A percentile compares a stretch with the other conserved stretches of the same genome.
Evolutionary conservation across 2,113 vertebrate genomes (phyloP).

Genomic region (Phoxinus phoxinus): DNA sequence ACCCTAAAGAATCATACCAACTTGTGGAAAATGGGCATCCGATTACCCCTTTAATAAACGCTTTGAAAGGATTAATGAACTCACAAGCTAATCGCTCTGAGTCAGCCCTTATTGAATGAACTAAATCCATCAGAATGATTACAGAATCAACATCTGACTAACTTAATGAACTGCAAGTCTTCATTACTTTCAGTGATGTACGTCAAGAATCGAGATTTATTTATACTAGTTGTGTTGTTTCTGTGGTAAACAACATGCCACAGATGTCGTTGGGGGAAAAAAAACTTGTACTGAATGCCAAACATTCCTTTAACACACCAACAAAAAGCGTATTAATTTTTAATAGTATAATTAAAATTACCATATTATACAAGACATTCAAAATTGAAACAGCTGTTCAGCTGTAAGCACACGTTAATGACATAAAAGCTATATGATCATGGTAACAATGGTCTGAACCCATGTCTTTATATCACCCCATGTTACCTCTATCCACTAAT

Average conservation of each 20-base stretch:
- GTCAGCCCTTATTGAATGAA: background rate
- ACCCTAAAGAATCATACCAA: no score
- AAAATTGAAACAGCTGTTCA: background rate
- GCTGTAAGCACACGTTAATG: background rate
- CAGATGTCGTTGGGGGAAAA: no score
- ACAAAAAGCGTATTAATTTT: no score
- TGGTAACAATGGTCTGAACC: background rate
- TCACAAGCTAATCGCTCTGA: background rate
- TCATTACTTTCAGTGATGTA: background rate
- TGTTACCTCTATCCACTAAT: background rate
- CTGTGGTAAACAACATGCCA: no score
- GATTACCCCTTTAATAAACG: no score
- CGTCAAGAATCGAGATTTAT: background rate
- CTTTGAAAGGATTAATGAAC: background rate
- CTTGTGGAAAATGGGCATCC: no score
- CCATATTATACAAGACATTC: background rate
- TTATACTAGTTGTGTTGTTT: background rate
- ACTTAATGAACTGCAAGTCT: background rate
- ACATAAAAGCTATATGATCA: background rate
- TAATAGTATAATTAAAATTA: background rate
- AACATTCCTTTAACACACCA: no score
- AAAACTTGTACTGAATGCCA: no score
- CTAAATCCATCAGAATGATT: background rate
- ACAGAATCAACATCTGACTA: slow-evolving; percentile 3
- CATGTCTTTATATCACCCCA: background rate